Base-by-base conservation (phyloP, 2,888 invertebrate genomes). In the Polyommatus icarus region DNA sequence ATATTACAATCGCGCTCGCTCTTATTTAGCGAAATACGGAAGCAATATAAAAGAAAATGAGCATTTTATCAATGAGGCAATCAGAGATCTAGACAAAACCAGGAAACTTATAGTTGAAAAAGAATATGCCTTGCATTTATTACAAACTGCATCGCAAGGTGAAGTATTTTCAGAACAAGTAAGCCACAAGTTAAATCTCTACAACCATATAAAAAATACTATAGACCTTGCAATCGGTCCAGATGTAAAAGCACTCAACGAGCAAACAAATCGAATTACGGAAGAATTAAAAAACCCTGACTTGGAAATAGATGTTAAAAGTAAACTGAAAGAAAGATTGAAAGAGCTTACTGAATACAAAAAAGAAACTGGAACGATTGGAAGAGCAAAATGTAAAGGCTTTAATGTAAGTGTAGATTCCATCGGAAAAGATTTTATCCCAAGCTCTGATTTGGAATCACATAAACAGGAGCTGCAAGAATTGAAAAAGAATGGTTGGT, bases 211-310 rank as follows among this genome's bases (percentile, higher is more conserved):
- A 72, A 80, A 80, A 77, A 78, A 80, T 15, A 61, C 77, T 5
- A 80, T 80, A 29, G 80, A 80, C 40, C 72, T 79, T 12, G 80
- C 80, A 15, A 79, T 80, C 15, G 80, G 80, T 15, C 80, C 80
- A 10, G 78, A 80, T 24, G 46, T 3, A 46, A 59, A 78, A 2
- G 78, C 76, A 32, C 29, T 79, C 6, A 61, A 78, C 12, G 50
- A 76, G 10, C 79, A 78, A 36, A 59, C 73, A 24, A 50, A 73
- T 10, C 24, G 50, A 50, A 18, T 59, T 18, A n/a, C 15, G 7
- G n/a, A 59, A 59, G 5, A 59, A 18, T 59, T 59, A 59, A 59
- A 46, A 18, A 59, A 59, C 3, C 18, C 15, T 59, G n/a, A 59
- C n/a, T 59, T 59, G n/a, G 18, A 15, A 18, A 18, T 6, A 59